phyloP scores from a whole-genome alignment of 2,797 vertebrate species.

The Acrocephalus scirpaceus region DNA sequence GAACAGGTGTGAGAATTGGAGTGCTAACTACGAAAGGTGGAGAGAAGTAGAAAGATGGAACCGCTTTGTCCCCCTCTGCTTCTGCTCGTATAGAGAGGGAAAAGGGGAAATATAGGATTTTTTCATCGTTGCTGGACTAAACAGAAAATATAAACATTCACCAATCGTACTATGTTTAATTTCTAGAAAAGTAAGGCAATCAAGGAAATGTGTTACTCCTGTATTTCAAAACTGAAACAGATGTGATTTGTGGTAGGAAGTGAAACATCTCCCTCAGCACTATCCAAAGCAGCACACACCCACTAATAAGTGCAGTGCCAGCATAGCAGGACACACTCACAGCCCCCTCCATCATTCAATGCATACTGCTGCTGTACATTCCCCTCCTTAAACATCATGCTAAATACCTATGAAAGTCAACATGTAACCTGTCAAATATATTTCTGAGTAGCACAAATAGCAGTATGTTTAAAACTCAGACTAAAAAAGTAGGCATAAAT shows the following conservation, averaged over 20 bases:
- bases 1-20: background rate
- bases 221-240: background rate
- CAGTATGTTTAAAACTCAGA: background rate
- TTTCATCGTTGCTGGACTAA: background rate
- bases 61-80: background rate
- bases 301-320: background rate
- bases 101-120: background rate
- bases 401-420: background rate
- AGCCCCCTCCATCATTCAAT: background rate
- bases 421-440: background rate
- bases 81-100: background rate
- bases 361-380: fast-evolving
- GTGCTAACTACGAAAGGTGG: background rate
- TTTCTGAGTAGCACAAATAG: background rate
- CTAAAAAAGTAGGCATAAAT: background rate
- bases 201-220: background rate
- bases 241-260: background rate
- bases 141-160: background rate
- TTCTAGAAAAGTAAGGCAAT: background rate
- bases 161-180: fast-evolving
- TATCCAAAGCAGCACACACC: background rate
- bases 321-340: fast-evolving
- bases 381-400: background rate
- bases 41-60: background rate
- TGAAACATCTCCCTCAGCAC: background rate